Conservation (phyloP, 2,797 vertebrate species). For the Enteromius anoplus region DNA sequence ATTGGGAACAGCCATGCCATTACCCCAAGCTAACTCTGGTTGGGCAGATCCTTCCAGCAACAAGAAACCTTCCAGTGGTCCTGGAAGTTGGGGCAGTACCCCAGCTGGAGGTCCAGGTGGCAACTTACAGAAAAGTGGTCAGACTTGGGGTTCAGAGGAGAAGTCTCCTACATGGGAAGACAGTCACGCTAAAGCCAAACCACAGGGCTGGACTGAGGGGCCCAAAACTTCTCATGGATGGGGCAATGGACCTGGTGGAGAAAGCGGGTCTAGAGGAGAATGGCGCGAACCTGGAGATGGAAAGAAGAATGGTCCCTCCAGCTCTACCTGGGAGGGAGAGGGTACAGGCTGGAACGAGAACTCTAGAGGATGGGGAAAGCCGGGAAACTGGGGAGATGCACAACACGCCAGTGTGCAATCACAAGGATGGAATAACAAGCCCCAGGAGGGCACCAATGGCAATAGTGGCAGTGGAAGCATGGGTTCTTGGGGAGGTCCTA, state of each 20-base stretch:
- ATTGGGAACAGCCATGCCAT: conserved; percentile 81
- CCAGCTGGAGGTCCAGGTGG: conserved; percentile 81
- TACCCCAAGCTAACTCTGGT: conserved; percentile 79
- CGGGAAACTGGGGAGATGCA: conserved; percentile 76
- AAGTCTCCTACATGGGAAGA: conserved; percentile 88
- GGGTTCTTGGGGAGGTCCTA: conserved; percentile 83
- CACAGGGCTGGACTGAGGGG: conserved; percentile 90
- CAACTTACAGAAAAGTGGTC: conserved; percentile 80
- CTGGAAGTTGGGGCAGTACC: conserved; percentile 89
- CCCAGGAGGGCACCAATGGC: conserved; percentile 85
- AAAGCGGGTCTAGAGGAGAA: conserved; percentile 78
- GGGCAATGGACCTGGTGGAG: conserved; percentile 80
- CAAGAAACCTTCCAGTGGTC: conserved; percentile 85
- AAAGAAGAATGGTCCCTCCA: conserved; percentile 86
- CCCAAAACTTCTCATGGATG: conserved; percentile 88
- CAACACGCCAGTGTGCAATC: conserved; percentile 86
- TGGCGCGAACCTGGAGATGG: conserved; percentile 87
- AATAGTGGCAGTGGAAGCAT: conserved; percentile 69
- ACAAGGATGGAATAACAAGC: conserved; percentile 80
- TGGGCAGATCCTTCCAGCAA: conserved; percentile 86
- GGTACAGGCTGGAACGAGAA: conserved; percentile 86
- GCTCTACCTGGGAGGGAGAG: conserved; percentile 87
- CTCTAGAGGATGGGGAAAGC: conserved; percentile 75
- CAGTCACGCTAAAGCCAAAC: conserved; percentile 82
- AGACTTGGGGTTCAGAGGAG: conserved; percentile 91